Evolutionary conservation across 1,140 invertebrate species (phyloP).

Genomic region (Rhyacophila brunnea): DNA sequence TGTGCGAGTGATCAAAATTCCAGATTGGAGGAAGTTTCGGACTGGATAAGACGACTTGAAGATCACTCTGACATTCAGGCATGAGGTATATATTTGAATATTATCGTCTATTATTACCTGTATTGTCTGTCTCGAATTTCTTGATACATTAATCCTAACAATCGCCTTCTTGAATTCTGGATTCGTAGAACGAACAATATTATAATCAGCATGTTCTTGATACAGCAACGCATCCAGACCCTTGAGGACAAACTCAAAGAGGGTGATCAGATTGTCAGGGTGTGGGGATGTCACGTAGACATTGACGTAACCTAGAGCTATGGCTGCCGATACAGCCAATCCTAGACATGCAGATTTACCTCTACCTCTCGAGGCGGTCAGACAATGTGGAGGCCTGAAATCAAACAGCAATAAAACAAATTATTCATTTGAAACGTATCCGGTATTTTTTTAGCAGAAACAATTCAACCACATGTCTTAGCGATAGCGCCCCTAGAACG

Average conservation of each 20-base stretch:
- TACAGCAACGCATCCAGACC: slow-evolving; percentile 94
- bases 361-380: slow-evolving; percentile 94
- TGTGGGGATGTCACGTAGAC: slow-evolving; percentile 98
- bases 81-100: no score
- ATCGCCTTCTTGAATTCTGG: slow-evolving; percentile 97
- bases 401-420: no score
- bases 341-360: slow-evolving; percentile 99
- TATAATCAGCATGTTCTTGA: slow-evolving; percentile 96
- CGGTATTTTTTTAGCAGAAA: no score
- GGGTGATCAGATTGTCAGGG: slow-evolving; percentile 96
- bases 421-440: no score
- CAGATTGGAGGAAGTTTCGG: no score
- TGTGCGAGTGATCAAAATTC: no score
- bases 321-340: slow-evolving; percentile 81
- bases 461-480: no score
- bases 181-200: slow-evolving; percentile 93
- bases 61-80: no score
- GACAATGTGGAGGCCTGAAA: slow-evolving; percentile 83
- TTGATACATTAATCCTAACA: slow-evolving; percentile 87
- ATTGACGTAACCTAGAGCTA: slow-evolving; percentile 92
- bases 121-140: slow-evolving; percentile 94
- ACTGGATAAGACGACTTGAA: no score
- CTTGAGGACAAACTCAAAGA: slow-evolving; percentile 98
- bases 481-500: no score
- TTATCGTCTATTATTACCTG: slow-evolving; percentile 67